Evolutionary conservation across 2,888 invertebrate species (phyloP).

Genomic region (Gymnosoma rotundatum): DNA sequence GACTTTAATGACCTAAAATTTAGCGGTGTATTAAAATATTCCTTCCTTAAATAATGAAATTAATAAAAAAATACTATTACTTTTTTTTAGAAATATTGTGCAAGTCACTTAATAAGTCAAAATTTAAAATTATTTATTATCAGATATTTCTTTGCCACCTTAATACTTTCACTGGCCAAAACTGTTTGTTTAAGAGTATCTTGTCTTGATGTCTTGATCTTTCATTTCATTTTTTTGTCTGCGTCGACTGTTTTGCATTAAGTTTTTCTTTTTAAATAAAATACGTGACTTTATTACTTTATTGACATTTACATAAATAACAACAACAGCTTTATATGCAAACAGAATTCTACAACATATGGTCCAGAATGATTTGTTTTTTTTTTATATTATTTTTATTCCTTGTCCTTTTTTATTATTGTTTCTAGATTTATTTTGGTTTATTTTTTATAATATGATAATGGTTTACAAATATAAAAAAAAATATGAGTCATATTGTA

Average conservation of each 20-base stretch:
- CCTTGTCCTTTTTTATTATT: conserved; percentile 5
- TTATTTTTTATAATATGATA: conserved; percentile 56
- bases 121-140: no score
- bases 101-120: no score
- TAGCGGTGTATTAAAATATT: no score
- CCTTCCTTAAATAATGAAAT: no score
- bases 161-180: background rate
- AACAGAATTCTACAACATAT: conserved; percentile 51
- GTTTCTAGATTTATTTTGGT: conserved; percentile 17
- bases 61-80: no score
- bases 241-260: conserved; percentile 10
- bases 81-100: no score
- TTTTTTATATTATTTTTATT: conserved; percentile 51
- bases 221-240: conserved; percentile 30
- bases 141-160: background rate
- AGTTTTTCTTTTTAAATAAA: conserved; percentile 66
- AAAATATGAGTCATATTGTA: background rate
- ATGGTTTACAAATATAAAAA: conserved; percentile 53
- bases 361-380: conserved; percentile 55
- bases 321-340: conserved; percentile 37
- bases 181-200: conserved; percentile 17
- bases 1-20: no score
- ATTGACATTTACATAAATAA: conserved; percentile 67
- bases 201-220: conserved; percentile 53
- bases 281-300: conserved; percentile 71